A percentile compares a stretch with the other conserved stretches of the same genome.
Evolutionary conservation across 1,140 invertebrate species (phyloP).

Genomic region (Argopecten irradians): DNA sequence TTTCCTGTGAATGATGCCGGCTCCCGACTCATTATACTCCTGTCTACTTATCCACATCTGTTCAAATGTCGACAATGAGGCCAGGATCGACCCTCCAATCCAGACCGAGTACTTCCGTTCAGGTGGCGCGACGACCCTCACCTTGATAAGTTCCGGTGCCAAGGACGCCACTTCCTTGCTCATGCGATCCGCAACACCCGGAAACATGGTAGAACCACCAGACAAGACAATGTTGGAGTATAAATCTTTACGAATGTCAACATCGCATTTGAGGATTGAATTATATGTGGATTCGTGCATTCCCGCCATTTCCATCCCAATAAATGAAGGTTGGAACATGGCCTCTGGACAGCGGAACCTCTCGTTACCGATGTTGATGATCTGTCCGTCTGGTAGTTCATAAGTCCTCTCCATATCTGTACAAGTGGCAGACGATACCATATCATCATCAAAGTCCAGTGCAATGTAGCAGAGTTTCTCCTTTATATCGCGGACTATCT

Average conservation of each 20-base stretch:
- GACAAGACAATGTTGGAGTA: slow-evolving; percentile 48
- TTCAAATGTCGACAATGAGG: slow-evolving; percentile 82
- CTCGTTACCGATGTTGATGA: slow-evolving; percentile 88
- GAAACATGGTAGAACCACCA: slow-evolving; percentile 46
- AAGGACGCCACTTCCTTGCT: slow-evolving; percentile 44
- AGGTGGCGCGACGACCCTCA: slow-evolving; percentile 53
- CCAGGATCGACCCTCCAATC: slow-evolving; percentile 80
- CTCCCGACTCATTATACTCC: slow-evolving; percentile 94
- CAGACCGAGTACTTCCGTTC: slow-evolving; percentile 69
- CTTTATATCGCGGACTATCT: slow-evolving; percentile 90
- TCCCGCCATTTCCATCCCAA: slow-evolving; percentile 66
- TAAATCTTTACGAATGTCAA: slow-evolving; percentile 49
- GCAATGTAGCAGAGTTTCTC: slow-evolving; percentile 92
- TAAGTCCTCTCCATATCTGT: slow-evolving; percentile 52
- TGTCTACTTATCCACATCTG: slow-evolving; percentile 81
- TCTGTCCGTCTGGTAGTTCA: slow-evolving; percentile 57
- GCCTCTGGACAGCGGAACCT: slow-evolving; percentile 73
- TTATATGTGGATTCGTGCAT: slow-evolving; percentile 47
- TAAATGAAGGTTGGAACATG: slow-evolving; percentile 85
- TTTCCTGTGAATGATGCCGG: slow-evolving; percentile 72
- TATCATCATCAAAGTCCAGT: slow-evolving; percentile 81
- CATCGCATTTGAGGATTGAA: slow-evolving; percentile 49
- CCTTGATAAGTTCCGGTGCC: slow-evolving; percentile 44
- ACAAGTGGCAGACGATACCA: slow-evolving; percentile 38
- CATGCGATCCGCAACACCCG: slow-evolving; percentile 49